Evolutionary conservation across 2,797 vertebrate species (phyloP).

Genomic region (Coregonus ussuriensis): DNA sequence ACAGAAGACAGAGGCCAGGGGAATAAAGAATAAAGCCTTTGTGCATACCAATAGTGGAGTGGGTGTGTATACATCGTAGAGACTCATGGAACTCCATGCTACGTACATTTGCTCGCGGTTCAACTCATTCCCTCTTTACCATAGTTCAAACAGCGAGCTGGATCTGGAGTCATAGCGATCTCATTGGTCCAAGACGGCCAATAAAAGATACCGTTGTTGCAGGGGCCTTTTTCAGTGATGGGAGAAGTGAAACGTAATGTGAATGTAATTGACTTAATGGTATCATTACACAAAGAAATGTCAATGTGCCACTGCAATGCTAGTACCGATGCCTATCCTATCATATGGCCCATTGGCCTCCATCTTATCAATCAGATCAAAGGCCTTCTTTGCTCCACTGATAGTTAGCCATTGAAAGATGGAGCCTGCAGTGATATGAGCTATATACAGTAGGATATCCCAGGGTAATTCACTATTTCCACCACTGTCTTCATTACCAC

Average conservation of each 20-base stretch:
- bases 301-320: background rate
- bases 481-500: background rate
- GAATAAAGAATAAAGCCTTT: background rate
- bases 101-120: background rate
- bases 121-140: background rate
- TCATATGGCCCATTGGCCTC: background rate
- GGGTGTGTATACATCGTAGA: background rate
- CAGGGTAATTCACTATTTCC: background rate
- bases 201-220: background rate
- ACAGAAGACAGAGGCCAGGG: background rate
- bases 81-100: background rate
- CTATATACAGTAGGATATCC: background rate
- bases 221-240: background rate
- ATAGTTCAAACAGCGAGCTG: background rate
- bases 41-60: background rate
- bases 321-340: background rate
- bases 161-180: background rate
- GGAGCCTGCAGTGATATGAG: background rate
- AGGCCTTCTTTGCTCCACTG: background rate
- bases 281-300: background rate
- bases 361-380: background rate
- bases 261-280: background rate
- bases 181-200: background rate
- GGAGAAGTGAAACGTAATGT: background rate
- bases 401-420: background rate